phyloP scores from a whole-genome alignment of 2,113 vertebrate genomes.

The Upupa epops region DNA sequence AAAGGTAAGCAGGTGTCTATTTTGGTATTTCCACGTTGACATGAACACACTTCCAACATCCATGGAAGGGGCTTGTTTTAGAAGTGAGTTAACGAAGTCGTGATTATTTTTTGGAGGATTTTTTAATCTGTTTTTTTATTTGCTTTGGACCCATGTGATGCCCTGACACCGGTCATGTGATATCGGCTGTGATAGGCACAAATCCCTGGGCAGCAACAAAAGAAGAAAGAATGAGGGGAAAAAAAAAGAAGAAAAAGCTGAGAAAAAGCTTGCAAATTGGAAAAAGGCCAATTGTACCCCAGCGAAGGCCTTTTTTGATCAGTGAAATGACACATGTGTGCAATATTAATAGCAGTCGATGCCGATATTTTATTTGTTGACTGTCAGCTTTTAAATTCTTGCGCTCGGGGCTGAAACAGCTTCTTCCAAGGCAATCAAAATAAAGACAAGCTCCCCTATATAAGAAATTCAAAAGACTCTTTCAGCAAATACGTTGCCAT shows the following conservation, averaged over 20 bases:
- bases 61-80: neutral
- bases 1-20: conserved; percentile 13
- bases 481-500: conserved; percentile 9
- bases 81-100: conserved; percentile 71
- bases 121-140: conserved; percentile 78
- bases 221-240: conserved; percentile 72
- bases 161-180: conserved; percentile 81
- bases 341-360: conserved; percentile 84
- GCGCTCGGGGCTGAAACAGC: conserved; percentile 30
- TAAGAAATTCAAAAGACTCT: conserved; percentile 61
- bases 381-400: conserved; percentile 69
- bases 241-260: conserved; percentile 77
- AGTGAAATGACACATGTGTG: conserved; percentile 84
- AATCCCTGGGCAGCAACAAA: conserved; percentile 83
- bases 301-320: conserved; percentile 78
- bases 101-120: conserved; percentile 73
- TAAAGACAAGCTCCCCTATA: conserved; percentile 58
- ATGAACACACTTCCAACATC: neutral
- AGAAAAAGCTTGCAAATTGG: conserved; percentile 82
- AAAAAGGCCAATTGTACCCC: conserved; percentile 79
- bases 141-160: conserved; percentile 80
- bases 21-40: neutral
- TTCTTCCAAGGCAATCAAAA: conserved; percentile 51
- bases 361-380: conserved; percentile 77
- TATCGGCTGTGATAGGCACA: conserved; percentile 79